These are phyloP conservation scores for Sericinus montela DNA, from an alignment of 2,888 invertebrate genomes.

Conservation along the genomic window DNA sequence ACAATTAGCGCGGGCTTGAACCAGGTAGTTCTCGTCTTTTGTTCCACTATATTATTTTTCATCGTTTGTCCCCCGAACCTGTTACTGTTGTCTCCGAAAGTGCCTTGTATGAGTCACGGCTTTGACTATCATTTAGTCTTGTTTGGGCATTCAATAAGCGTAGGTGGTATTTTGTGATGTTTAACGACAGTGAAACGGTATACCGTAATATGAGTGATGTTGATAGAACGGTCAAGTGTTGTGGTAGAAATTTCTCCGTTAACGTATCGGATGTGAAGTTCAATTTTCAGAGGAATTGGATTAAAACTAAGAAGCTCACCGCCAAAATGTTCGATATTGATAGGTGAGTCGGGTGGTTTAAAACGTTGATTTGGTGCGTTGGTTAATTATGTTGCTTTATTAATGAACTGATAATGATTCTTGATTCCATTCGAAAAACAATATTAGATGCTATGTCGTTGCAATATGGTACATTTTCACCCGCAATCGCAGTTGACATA, in stretches of 20 bases:
- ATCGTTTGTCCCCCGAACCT: constrained; percentile 24
- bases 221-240: constrained; percentile 44
- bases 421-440: no score
- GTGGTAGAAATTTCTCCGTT: constrained; percentile 38
- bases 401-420: no score
- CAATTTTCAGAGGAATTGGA: constrained; percentile 46
- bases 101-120: constrained; percentile 26
- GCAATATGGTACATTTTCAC: no score
- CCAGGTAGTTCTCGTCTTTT: neutral
- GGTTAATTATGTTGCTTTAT: neutral
- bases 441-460: no score
- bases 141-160: constrained; percentile 27
- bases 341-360: constrained; percentile 46
- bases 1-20: constrained; percentile 12
- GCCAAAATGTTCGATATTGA: constrained; percentile 43
- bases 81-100: constrained; percentile 18
- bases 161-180: constrained; percentile 17
- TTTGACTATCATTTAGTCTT: constrained; percentile 27
- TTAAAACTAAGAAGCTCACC: constrained; percentile 50
- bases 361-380: no score
- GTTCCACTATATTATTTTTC: constrained; percentile 18
- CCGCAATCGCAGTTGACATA: no score
- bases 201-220: constrained; percentile 14
- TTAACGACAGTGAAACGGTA: constrained; percentile 15
- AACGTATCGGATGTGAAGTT: constrained; percentile 42